A percentile compares a stretch with the other conserved stretches of the same genome.
These are phyloP conservation scores for Lydus trimaculatus DNA, from an alignment of 2,888 invertebrate species.

Conservation along the genomic window DNA sequence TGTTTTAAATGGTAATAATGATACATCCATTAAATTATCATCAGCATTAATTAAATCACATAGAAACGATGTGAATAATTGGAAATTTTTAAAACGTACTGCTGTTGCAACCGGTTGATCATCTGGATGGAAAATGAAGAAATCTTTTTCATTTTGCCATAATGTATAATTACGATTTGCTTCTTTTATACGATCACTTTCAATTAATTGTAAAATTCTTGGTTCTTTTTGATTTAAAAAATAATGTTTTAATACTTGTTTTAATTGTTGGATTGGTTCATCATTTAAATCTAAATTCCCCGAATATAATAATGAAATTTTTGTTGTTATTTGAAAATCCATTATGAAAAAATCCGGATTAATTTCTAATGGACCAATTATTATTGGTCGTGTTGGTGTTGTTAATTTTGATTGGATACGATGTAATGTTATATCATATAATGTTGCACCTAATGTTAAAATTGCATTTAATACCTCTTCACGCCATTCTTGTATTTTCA, in stretches of 20 bases:
- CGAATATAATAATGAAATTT: neutral
- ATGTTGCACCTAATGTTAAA: neutral
- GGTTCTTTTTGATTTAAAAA: neutral
- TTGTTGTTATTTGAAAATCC: neutral
- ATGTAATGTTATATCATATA: neutral
- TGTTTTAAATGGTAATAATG: neutral
- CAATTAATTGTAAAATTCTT: neutral
- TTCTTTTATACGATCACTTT: neutral
- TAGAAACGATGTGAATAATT: neutral
- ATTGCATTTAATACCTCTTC: neutral
- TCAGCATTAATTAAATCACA: neutral
- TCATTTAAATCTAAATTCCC: neutral
- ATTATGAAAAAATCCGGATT: neutral
- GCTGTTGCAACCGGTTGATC: slow-evolving; percentile 39
- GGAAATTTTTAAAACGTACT: neutral
- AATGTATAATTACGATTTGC: slow-evolving; percentile 23
- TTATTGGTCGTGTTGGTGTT: neutral
- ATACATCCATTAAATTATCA: neutral
- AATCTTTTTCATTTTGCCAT: slow-evolving; percentile 45
- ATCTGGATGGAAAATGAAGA: slow-evolving; percentile 52
- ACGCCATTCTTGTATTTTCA: neutral
- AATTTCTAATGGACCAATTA: neutral
- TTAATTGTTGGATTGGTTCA: neutral
- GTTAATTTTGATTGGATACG: neutral
- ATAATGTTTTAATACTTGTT: neutral